These are phyloP conservation scores for Anoura caudifer DNA, from an alignment of 2,113 vertebrate genomes.

Conservation along the genomic window DNA sequence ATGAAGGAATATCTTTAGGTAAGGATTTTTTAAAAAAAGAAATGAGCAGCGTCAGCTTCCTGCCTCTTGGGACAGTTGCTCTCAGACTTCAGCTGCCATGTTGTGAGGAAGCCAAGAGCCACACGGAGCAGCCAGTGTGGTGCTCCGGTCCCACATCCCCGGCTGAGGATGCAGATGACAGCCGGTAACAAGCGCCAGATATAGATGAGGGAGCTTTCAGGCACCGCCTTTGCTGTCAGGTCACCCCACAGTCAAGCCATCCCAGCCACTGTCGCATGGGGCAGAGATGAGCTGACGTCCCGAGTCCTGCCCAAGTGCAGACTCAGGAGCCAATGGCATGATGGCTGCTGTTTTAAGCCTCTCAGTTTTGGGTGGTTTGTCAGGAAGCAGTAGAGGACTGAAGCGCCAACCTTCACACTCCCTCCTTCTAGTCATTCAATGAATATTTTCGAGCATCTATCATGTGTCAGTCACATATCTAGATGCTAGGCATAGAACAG, in stretches of 20 bases:
- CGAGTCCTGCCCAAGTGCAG: background rate
- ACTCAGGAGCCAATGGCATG: background rate
- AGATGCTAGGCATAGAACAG: background rate
- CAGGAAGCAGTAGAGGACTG: background rate
- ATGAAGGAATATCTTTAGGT: too few relatives aligned
- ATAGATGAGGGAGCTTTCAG: accelerated
- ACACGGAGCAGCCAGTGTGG: background rate
- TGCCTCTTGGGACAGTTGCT: background rate
- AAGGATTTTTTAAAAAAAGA: background rate
- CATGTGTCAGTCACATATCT: background rate
- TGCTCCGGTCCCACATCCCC: background rate
- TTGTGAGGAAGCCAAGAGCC: background rate
- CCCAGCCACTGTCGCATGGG: accelerated
- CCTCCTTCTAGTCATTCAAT: background rate
- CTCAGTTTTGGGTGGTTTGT: background rate
- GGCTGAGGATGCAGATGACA: background rate
- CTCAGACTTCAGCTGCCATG: background rate
- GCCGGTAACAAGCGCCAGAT: background rate
- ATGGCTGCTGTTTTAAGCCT: background rate
- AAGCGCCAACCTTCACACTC: too few relatives aligned
- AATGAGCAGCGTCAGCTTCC: background rate
- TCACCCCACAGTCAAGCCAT: accelerated
- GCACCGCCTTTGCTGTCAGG: background rate
- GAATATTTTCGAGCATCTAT: background rate
- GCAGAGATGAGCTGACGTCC: background rate